A percentile compares a stretch with the other conserved stretches of the same genome.
These are phyloP conservation scores for Hucho hucho DNA, from an alignment of 2,113 vertebrate species.

Conservation along the genomic window DNA sequence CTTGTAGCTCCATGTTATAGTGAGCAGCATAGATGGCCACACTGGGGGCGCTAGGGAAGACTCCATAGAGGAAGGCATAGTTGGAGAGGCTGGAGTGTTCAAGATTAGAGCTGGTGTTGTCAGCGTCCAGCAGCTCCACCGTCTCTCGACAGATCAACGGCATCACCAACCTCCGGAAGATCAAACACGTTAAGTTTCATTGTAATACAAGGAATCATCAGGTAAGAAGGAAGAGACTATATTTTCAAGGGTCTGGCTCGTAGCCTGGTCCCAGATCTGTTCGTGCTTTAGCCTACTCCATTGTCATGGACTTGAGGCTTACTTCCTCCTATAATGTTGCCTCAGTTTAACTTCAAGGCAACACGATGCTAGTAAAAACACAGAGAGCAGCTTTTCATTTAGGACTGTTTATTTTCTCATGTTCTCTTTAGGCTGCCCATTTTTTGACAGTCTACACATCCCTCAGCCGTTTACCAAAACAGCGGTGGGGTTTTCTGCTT, in stretches of 20 bases:
- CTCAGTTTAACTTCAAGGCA: neutral
- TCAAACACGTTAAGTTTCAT: neutral
- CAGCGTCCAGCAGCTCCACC: slow-evolving; percentile 87
- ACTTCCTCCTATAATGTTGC: neutral
- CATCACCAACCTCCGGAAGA: slow-evolving; percentile 81
- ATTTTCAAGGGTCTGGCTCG: too few relatives aligned
- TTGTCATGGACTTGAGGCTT: neutral
- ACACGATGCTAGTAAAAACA: too few relatives aligned
- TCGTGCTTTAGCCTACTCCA: too few relatives aligned
- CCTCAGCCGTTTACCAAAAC: too few relatives aligned
- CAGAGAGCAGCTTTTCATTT: too few relatives aligned
- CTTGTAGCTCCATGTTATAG: slow-evolving; percentile 96
- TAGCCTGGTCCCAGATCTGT: too few relatives aligned
- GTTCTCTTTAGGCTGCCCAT: too few relatives aligned
- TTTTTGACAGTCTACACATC: too few relatives aligned
- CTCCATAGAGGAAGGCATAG: slow-evolving; percentile 96
- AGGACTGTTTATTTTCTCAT: too few relatives aligned
- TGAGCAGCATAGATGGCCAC: slow-evolving; percentile 95
- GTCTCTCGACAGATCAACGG: slow-evolving; percentile 95
- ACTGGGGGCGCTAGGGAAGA: slow-evolving; percentile 94
- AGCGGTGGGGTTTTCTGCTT: too few relatives aligned
- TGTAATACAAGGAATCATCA: neutral
- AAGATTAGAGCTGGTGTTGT: slow-evolving; percentile 64
- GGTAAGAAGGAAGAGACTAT: too few relatives aligned
- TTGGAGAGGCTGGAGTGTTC: slow-evolving; percentile 96